These are phyloP conservation scores for Poicephalus meyeri DNA, from an alignment of 2,113 vertebrate genomes.

Conservation along the genomic window DNA sequence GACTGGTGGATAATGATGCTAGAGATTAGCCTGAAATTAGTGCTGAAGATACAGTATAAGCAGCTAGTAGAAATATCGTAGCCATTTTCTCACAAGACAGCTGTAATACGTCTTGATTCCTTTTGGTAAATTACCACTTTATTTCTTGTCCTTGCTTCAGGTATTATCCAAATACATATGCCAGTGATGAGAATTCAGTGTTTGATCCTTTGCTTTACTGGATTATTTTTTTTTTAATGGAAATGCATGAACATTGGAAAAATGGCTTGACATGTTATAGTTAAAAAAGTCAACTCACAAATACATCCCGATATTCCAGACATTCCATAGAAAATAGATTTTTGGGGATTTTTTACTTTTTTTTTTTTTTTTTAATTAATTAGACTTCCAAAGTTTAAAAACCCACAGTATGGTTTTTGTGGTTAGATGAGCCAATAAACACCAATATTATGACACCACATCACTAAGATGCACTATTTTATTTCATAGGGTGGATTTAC, in stretches of 20 bases:
- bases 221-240: neutral
- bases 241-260: neutral
- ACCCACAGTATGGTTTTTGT: neutral
- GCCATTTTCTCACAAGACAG: conserved; percentile 39
- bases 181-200: neutral
- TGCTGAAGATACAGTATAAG: neutral
- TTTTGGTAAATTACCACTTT: conserved; percentile 39
- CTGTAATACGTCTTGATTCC: conserved; percentile 33
- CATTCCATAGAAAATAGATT: neutral
- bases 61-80: conserved; percentile 51
- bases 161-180: neutral
- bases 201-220: neutral
- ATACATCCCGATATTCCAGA: neutral
- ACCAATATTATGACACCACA: neutral
- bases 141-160: neutral
- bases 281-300: conserved; percentile 23
- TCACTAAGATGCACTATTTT: neutral
- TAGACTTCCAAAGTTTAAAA: conserved; percentile 18
- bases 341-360: neutral
- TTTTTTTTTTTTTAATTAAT: neutral
- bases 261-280: neutral
- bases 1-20: conserved; percentile 19
- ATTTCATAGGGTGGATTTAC: neutral
- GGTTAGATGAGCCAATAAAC: neutral
- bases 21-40: conserved; percentile 54